phyloP scores from a whole-genome alignment of 1,140 invertebrate genomes.

The Cyphomyrmex costatus region DNA sequence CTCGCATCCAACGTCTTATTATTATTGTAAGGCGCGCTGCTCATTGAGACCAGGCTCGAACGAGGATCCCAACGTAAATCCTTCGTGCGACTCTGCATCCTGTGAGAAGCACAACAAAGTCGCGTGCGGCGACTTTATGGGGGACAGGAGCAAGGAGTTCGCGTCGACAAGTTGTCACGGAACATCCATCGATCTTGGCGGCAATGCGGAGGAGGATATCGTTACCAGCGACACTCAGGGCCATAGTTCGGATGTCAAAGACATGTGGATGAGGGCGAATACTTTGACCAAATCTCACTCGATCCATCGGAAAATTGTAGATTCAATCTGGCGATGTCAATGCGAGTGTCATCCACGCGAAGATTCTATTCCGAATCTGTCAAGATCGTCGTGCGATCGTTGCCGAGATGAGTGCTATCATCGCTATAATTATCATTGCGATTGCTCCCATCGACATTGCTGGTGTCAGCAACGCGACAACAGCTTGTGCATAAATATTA shows the following conservation, averaged over 20 bases:
- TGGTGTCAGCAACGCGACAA: conserved; percentile 20
- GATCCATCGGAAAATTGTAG: conserved; percentile 22
- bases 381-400: conserved; percentile 22
- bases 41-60: conserved; percentile 15
- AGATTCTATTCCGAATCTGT: conserved; percentile 38
- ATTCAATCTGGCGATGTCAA: conserved; percentile 13
- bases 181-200: conserved; percentile 45
- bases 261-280: conserved; percentile 35
- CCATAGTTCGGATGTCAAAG: not conserved
- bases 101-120: conserved; percentile 36
- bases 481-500: conserved; percentile 28
- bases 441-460: conserved; percentile 54
- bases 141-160: conserved; percentile 46
- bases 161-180: conserved; percentile 22
- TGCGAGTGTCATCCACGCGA: conserved; percentile 36
- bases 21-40: conserved; percentile 16
- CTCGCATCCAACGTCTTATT: not conserved
- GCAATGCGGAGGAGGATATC: not conserved
- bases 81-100: conserved; percentile 15
- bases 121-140: conserved; percentile 39
- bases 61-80: conserved; percentile 59
- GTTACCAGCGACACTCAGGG: not conserved
- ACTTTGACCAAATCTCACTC: not conserved
- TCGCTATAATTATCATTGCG: conserved; percentile 23
- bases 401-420: conserved; percentile 20